A percentile compares a stretch with the other conserved stretches of the same genome.
phyloP scores from a whole-genome alignment of 2,888 invertebrate species.

The Scaptodrosophila latifasciaeformis region DNA sequence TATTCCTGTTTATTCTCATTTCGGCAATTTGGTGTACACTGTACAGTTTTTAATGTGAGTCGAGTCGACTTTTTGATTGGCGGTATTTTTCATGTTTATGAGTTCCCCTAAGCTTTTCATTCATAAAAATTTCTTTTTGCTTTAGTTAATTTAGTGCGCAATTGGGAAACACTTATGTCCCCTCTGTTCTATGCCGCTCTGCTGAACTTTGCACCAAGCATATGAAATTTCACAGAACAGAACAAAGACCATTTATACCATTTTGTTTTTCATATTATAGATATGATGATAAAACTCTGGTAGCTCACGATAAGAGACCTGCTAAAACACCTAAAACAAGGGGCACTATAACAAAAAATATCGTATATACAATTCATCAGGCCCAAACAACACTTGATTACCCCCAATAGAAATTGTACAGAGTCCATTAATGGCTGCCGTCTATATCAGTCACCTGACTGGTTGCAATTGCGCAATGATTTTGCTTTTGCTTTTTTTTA shows the following conservation, averaged over 20 bases:
- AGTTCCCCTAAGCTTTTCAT: constrained; percentile 25
- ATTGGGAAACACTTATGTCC: constrained; percentile 51
- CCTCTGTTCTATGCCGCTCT: constrained; percentile 49
- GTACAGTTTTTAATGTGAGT: constrained; percentile 48
- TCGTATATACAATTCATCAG: neutral
- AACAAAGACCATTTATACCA: neutral
- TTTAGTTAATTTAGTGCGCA: constrained; percentile 61
- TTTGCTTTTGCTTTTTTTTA: constrained; percentile 4
- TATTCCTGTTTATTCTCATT: constrained; percentile 44
- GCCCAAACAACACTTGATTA: constrained; percentile 1
- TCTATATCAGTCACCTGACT: constrained; percentile 44
- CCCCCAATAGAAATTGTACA: constrained; percentile 34
- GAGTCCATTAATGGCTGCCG: constrained; percentile 41
- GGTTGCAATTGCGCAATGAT: constrained; percentile 34
- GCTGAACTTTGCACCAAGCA: constrained; percentile 45
- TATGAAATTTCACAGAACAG: neutral
- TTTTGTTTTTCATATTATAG: constrained; percentile 14
- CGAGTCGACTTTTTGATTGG: constrained; percentile 66
- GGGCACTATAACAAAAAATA: no score
- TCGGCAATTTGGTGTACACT: constrained; percentile 56
- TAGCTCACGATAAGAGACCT: constrained; percentile 39
- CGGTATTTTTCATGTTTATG: constrained; percentile 53
- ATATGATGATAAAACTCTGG: constrained; percentile 54
- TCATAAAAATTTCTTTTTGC: constrained; percentile 25
- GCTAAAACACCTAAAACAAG: constrained; percentile 42